phyloP scores from a whole-genome alignment of 2,797 vertebrate species.

The Catharus ustulatus region DNA sequence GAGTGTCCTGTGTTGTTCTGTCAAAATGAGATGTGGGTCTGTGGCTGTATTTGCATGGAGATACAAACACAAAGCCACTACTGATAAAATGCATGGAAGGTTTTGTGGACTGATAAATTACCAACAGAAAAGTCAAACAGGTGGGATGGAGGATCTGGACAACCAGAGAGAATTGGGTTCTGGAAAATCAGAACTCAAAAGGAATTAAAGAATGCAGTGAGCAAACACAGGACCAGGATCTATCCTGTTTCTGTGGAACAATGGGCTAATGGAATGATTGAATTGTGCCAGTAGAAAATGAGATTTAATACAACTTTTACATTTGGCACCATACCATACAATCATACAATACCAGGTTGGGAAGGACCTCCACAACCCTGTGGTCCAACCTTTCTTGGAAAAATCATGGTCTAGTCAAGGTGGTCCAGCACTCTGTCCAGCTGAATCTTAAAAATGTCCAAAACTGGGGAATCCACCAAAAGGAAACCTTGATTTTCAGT shows the following conservation, averaged over 20 bases:
- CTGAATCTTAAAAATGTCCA: background rate
- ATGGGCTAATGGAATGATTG: background rate
- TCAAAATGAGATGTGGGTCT: background rate
- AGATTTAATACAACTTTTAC: background rate
- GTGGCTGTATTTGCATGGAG: background rate
- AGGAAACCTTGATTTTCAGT: background rate
- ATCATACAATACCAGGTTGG: no score
- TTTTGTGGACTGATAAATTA: background rate
- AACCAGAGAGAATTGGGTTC: background rate
- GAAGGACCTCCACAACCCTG: background rate
- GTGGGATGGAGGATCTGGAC: background rate
- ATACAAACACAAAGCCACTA: background rate
- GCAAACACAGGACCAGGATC: background rate
- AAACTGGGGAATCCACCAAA: rapidly evolving
- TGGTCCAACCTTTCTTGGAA: background rate
- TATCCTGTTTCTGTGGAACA: background rate
- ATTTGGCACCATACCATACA: background rate
- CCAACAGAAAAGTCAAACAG: background rate
- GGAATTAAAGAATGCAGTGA: background rate
- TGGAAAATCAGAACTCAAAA: background rate
- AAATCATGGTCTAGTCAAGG: background rate
- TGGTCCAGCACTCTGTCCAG: background rate
- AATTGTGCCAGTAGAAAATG: background rate
- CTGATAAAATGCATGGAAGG: background rate
- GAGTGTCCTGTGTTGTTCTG: background rate